phyloP scores from a whole-genome alignment of 2,888 invertebrate genomes.

The Melipona beecheii region DNA sequence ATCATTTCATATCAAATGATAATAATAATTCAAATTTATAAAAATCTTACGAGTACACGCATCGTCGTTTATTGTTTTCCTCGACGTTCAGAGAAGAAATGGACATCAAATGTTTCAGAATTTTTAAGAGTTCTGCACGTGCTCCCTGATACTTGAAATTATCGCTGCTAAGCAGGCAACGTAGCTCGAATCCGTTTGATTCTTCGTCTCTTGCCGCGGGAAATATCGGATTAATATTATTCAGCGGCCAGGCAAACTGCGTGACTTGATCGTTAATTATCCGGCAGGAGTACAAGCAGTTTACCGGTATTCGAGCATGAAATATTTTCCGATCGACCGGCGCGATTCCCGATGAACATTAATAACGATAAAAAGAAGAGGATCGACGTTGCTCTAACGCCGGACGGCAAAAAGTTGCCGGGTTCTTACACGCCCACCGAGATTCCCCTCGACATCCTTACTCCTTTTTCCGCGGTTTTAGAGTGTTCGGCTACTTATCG shows the following conservation, averaged over 20 bases:
- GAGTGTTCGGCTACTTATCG: conserved; percentile 55
- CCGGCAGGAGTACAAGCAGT: background rate
- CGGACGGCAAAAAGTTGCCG: conserved; percentile 13
- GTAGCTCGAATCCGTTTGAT: background rate
- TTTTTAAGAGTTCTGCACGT: background rate
- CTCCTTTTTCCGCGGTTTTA: conserved; percentile 50
- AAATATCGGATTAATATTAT: background rate
- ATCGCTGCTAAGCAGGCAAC: background rate
- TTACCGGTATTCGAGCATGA: conserved; percentile 7
- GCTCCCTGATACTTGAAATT: background rate
- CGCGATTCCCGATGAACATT: conserved; percentile 22
- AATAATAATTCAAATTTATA: background rate
- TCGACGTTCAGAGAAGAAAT: background rate
- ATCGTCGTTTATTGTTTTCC: background rate
- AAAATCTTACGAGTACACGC: background rate
- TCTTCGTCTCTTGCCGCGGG: too few species aligned
- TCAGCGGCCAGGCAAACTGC: background rate
- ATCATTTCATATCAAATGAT: background rate
- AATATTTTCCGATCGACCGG: conserved; percentile 28
- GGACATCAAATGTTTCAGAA: too few species aligned
- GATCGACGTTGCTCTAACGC: conserved; percentile 20
- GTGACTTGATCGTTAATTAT: conserved; percentile 28
- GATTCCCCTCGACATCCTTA: conserved; percentile 24
- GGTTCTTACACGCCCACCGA: conserved; percentile 27
- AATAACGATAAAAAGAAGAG: conserved; percentile 32